Percentiles rank a stretch among this genome's conserved stretches.
Conservation (phyloP, 1,140 invertebrate genomes). For the Asbolus verrucosus region DNA sequence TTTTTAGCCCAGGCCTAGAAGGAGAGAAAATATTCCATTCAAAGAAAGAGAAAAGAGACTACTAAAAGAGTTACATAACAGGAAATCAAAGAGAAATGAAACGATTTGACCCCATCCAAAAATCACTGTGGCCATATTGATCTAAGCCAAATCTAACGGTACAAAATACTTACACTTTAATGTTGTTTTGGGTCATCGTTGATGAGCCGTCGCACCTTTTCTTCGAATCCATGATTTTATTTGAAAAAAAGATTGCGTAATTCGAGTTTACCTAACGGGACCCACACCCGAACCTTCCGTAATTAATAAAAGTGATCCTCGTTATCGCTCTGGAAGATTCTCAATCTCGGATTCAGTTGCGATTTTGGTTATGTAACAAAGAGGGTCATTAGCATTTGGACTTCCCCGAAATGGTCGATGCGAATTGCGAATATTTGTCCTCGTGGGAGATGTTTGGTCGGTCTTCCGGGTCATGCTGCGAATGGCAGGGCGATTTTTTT, state of each 20-base stretch:
- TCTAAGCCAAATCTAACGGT: constrained; percentile 42
- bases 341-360: no score
- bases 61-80: constrained; percentile 38
- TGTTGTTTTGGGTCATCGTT: constrained; percentile 43
- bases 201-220: constrained; percentile 33
- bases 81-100: constrained; percentile 42
- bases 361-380: constrained; percentile 7
- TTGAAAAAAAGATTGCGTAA: constrained; percentile 15
- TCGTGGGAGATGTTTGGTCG: background rate
- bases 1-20: constrained; percentile 21
- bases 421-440: constrained; percentile 20
- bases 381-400: constrained; percentile 31
- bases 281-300: constrained; percentile 19
- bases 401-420: constrained; percentile 12
- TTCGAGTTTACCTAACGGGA: constrained; percentile 29
- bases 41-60: constrained; percentile 42
- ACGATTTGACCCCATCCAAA: constrained; percentile 30
- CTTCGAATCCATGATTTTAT: background rate
- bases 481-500: constrained; percentile 19
- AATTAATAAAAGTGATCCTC: constrained; percentile 20
- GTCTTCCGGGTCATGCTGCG: constrained; percentile 27
- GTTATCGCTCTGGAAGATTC: background rate
- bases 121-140: constrained; percentile 18
- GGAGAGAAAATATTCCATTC: constrained; percentile 1
- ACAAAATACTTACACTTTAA: constrained; percentile 40